phyloP scores from a whole-genome alignment of 2,797 vertebrate species.

The Erpetoichthys calabaricus region DNA sequence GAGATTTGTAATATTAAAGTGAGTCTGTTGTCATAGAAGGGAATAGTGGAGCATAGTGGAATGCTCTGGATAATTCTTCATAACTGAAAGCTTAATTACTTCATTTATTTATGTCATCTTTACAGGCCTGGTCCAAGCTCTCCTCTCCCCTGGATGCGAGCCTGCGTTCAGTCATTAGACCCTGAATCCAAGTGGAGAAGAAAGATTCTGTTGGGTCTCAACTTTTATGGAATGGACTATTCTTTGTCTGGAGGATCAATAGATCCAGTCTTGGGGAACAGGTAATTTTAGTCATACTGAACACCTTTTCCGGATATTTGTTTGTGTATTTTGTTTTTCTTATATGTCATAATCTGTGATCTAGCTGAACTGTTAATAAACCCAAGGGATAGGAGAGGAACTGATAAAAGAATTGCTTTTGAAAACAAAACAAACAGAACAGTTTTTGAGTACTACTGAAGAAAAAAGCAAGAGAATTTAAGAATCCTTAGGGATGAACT shows the following conservation, averaged over 20 bases:
- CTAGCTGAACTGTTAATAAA: no score
- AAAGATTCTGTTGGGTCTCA: slow-evolving; percentile 85
- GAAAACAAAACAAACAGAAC: no score
- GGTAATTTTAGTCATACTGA: slow-evolving; percentile 34
- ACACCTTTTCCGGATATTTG: no score
- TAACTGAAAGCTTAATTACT: neutral
- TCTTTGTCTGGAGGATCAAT: slow-evolving; percentile 51
- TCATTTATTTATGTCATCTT: neutral
- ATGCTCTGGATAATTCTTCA: neutral
- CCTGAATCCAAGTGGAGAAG: slow-evolving; percentile 73
- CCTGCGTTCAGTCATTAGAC: slow-evolving; percentile 75
- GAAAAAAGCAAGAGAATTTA: no score
- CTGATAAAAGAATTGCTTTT: no score
- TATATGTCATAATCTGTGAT: no score
- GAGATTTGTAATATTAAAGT: no score
- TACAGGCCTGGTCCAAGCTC: slow-evolving; percentile 77
- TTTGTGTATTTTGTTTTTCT: no score
- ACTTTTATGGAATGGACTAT: slow-evolving; percentile 88
- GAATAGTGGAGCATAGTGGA: neutral
- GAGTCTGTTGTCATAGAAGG: no score
- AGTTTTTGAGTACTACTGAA: no score
- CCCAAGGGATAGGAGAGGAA: no score
- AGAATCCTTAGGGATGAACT: no score
- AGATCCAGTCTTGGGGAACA: slow-evolving; percentile 68
- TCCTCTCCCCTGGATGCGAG: slow-evolving; percentile 76